Evolutionary conservation across 2,113 vertebrate genomes (phyloP), one percentile per base, ranked within the genome.

Genomic region (Balaenoptera acutorostrata): DNA sequence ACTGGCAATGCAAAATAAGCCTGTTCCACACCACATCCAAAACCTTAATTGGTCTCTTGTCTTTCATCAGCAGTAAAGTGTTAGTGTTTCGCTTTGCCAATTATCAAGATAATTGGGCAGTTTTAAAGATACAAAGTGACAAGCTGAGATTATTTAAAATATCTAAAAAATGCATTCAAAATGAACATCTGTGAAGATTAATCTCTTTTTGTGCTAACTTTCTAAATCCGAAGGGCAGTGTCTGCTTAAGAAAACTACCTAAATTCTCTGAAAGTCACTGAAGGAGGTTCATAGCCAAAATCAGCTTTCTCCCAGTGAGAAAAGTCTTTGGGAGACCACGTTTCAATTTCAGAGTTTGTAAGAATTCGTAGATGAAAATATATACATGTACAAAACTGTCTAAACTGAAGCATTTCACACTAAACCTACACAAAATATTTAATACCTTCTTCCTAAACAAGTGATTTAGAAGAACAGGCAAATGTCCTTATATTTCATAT

Each of bases 141-240:
- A 88, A 61, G 2, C 44, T 77, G 20, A 39, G n/a, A 80, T 95
- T 59, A 81, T 82, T 91, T n/a, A 72, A 97, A 44, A 7, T 90
- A 87, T 78, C 92, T 85, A 55, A 49, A 64, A 96, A 94, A 87
- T 87, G 39, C 18, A 82, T 94, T 93, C 21, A 84, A 81, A 96
- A 66, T 61, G 29, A 78, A 94, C 23, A n/a, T 83, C 46, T 90
- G 9, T 41, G 31, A 94, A 87, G 25, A 88, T 84, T 63, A 93
- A 86, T 36, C 31, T 88, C 29, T 55, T 87, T 68, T 90, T 88
- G 33, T 31, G 61, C 39, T 82, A 59, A 59, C 44, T 92, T 88
- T 57, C n/a, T 72, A 94, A 94, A 82, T 72, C 80, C 52, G 31
- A 7, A 74, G 31, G 61, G 3, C 66, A 93, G 18, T 27, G 8